Percentiles rank a stretch among this genome's conserved stretches.
Evolutionary conservation across 2,797 vertebrate genomes (phyloP).

Genomic region (Schizopygopsis malacanthus): DNA sequence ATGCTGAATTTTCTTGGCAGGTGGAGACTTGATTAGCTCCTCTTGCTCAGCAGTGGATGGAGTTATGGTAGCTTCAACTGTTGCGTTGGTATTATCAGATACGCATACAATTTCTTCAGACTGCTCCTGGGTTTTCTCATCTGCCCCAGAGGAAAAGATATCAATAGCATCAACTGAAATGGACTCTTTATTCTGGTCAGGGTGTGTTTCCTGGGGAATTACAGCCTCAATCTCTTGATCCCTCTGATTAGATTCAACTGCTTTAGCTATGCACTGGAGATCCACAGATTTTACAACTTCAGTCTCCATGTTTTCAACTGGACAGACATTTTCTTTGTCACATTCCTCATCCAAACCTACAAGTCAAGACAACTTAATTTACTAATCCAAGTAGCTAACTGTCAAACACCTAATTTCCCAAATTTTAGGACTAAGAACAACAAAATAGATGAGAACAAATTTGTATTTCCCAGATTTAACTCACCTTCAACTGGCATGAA

Average conservation of each 20-base stretch:
- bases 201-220: background rate
- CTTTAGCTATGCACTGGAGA: background rate
- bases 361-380: background rate
- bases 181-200: background rate
- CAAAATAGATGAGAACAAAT: background rate
- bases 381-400: background rate
- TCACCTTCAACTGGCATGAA: background rate
- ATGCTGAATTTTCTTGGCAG: conserved; percentile 15
- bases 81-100: background rate
- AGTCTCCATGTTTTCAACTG: background rate
- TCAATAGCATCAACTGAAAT: conserved; percentile 5
- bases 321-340: conserved; percentile 48
- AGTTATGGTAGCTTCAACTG: background rate
- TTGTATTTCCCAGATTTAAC: background rate
- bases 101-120: conserved; percentile 2
- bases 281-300: conserved; percentile 6
- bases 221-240: background rate
- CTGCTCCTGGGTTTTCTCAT: background rate
- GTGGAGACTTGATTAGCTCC: background rate
- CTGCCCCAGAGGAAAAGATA: background rate
- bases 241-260: background rate
- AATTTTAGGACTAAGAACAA: background rate
- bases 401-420: background rate
- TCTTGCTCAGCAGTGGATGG: conserved; percentile 15
- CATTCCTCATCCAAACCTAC: conserved; percentile 14